phyloP scores from a whole-genome alignment of 2,888 invertebrate species.

The Glyphotaelius pellucidus region DNA sequence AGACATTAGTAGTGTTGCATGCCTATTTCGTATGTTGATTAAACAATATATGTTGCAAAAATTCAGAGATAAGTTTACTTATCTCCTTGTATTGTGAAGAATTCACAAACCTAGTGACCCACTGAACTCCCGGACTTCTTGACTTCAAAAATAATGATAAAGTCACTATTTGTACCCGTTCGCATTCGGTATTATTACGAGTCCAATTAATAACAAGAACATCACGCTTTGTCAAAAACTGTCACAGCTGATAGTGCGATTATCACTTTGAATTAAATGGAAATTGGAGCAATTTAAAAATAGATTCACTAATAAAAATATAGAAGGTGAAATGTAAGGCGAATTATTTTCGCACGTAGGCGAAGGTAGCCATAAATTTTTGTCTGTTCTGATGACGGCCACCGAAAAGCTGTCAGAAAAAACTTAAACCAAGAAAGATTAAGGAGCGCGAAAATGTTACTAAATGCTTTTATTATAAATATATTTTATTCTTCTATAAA shows the following conservation, averaged over 20 bases:
- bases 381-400: not conserved
- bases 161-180: not conserved
- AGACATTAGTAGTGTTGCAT: not conserved
- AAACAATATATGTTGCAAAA: conserved; percentile 22
- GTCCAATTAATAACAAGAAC: not conserved
- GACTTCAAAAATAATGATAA: conserved; percentile 37
- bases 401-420: not conserved
- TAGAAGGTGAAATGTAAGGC: not conserved
- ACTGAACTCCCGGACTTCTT: conserved; percentile 40
- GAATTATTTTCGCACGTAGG: not conserved
- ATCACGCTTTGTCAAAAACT: conserved; percentile 25
- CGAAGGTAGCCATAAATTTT: not conserved
- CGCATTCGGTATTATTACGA: conserved; percentile 10
- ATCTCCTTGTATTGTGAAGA: conserved; percentile 11
- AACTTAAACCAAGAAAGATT: not conserved
- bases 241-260: conserved; percentile 1
- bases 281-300: not conserved
- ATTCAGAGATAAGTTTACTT: conserved; percentile 6
- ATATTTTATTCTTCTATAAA: too few species aligned
- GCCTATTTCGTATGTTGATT: not conserved
- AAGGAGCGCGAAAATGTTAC: too few species aligned
- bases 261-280: not conserved
- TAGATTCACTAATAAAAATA: not conserved
- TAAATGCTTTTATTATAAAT: too few species aligned
- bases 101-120: conserved; percentile 49